These are phyloP conservation scores for Eupithecia tripunctaria DNA, from an alignment of 2,888 invertebrate genomes.

Conservation along the genomic window DNA sequence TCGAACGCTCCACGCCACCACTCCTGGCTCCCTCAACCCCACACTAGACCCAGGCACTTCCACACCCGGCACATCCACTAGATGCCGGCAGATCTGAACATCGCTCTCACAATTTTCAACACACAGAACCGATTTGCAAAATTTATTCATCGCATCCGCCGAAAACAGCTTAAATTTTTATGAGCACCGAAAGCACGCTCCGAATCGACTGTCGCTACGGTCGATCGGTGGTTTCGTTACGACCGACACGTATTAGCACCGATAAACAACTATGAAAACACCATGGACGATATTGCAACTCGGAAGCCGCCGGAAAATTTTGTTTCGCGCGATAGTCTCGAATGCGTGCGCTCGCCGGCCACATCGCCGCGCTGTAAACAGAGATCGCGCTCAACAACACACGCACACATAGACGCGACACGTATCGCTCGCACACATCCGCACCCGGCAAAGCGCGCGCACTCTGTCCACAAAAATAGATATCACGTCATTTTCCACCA, in stretches of 20 bases:
- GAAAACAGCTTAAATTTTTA: conserved; percentile 78
- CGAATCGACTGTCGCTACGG: conserved; percentile 45
- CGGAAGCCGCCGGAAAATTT: conserved; percentile 76
- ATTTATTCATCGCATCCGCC: conserved; percentile 84
- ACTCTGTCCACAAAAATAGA: conserved; percentile 76
- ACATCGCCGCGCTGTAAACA: conserved; percentile 83
- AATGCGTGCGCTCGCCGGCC: conserved; percentile 88
- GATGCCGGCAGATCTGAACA: conserved; percentile 80
- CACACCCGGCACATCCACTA: conserved; percentile 77
- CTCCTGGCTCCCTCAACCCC: conserved; percentile 61
- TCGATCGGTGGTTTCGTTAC: conserved; percentile 58
- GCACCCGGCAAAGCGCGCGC: conserved; percentile 65
- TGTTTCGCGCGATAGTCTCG: conserved; percentile 67
- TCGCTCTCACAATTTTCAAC: conserved; percentile 80
- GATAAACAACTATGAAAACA: conserved; percentile 64
- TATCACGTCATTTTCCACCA: conserved; percentile 73
- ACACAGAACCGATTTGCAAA: conserved; percentile 82
- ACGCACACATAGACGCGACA: conserved; percentile 67
- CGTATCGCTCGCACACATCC: conserved; percentile 61
- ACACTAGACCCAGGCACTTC: conserved; percentile 68
- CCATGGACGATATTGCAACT: conserved; percentile 70
- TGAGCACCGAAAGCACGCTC: conserved; percentile 71
- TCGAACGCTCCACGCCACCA: conserved; percentile 51
- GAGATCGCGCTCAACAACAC: conserved; percentile 77
- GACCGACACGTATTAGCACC: conserved; percentile 73